Base-by-base conservation (phyloP, 2,113 vertebrate species). In the Cyprinodon tularosa region DNA sequence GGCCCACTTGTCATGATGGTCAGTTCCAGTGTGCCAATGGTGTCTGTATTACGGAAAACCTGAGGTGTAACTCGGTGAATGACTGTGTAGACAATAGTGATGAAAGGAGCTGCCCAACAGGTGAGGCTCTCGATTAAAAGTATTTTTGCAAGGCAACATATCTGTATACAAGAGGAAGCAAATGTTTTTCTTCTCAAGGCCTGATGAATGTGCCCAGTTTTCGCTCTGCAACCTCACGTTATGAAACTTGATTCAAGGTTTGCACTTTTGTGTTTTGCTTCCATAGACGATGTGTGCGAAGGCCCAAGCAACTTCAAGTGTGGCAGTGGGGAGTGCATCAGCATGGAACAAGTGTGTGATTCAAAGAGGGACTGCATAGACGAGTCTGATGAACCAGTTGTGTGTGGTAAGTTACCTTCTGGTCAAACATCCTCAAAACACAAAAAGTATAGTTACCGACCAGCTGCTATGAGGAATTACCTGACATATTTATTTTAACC, bases 1-100 rank as follows among this genome's bases (percentile, higher is more conserved):
- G 36, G 20, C 22, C 91, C 14, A 94, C 90, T 0, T 98, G 97
- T 76, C 88, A 67, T 0, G 93, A 89, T 0, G 95, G 96, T 14
- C 90, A 97, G 85, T 98, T 97, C 83, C 94, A 90, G 82, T 98
- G 97, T 60, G 59, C 3, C 0, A 92, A 96, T 0, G 96, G 96
- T 12, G 39, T 70, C 9, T 98, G 97, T 36, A 86, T 98, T 83
- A 93, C 94, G 0, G 96, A 95, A 73, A 93, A 91, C 79, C 92
- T 44, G 11, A 95, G 96, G 77, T 98, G 97, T 10, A 72, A 98
- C 84, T 48, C n/a, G 0, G 66, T 80, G 20, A 3, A 48, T 0
- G 89, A 98, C 90, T 98, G 97, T 82, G 80, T 63, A 14, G 96
- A 97, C 84, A 20, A 40, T 50, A 96, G 95, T 0, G 97, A 98